Conservation (phyloP, 1,140 invertebrate species). For the Helicoverpa zea region DNA sequence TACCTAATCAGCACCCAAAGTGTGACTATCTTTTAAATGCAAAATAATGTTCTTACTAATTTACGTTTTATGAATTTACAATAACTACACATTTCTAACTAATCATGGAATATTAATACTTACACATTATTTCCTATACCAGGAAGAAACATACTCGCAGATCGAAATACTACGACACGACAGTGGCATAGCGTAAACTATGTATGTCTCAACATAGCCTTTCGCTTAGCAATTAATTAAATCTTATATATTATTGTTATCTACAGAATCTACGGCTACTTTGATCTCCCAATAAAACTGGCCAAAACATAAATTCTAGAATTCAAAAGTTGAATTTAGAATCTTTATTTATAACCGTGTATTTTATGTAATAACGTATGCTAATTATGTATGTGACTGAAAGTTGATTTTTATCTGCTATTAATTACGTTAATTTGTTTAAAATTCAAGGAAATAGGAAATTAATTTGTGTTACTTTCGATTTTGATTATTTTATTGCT, state of each 20-base stretch:
- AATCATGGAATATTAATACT: background rate
- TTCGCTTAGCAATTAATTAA: conserved; percentile 28
- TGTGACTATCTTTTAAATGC: too few species aligned
- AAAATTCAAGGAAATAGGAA: background rate
- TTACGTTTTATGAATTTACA: background rate
- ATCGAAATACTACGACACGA: background rate
- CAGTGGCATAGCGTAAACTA: conserved; percentile 14
- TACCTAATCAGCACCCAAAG: too few species aligned
- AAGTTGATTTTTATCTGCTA: background rate
- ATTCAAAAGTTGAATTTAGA: conserved; percentile 13
- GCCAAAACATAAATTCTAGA: background rate
- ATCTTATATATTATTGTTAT: conserved; percentile 19
- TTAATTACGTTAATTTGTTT: conserved; percentile 20
- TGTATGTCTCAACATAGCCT: conserved; percentile 1
- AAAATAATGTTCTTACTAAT: too few species aligned
- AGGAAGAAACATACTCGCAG: background rate
- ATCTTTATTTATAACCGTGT: background rate
- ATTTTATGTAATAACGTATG: conserved; percentile 2
- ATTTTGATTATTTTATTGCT: too few species aligned
- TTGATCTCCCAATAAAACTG: conserved; percentile 22
- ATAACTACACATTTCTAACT: background rate
- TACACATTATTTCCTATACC: background rate
- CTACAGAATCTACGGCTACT: conserved; percentile 9
- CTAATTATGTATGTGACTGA: conserved; percentile 2
- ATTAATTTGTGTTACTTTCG: background rate